Evolutionary conservation across 1,140 invertebrate species (phyloP).

Genomic region (Triops cancriformis): DNA sequence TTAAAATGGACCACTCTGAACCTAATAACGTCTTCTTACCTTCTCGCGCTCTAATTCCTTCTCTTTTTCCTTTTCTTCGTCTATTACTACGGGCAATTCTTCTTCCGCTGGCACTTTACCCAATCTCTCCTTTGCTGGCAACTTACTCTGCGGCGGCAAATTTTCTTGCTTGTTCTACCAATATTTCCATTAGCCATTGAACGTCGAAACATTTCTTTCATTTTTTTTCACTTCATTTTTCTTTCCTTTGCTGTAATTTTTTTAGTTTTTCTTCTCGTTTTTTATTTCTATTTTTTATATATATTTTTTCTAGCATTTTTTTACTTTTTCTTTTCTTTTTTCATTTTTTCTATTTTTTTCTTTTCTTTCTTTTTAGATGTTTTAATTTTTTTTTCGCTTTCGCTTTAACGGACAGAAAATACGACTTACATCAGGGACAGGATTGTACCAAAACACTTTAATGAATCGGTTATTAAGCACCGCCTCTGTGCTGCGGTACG

Average conservation of each 20-base stretch:
- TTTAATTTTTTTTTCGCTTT: too few species aligned
- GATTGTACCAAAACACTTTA: conserved; percentile 52
- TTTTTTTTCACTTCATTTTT: too few species aligned
- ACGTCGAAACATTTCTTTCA: too few species aligned
- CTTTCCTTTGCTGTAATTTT: not conserved
- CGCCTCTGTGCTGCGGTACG: conserved; percentile 88
- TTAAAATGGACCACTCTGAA: not conserved
- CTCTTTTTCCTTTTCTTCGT: conserved; percentile 25
- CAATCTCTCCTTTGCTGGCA: conserved; percentile 45
- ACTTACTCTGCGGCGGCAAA: conserved; percentile 41
- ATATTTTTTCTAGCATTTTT: too few species aligned
- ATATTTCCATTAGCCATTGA: not conserved
- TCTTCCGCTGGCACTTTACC: conserved; percentile 35
- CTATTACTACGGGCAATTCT: conserved; percentile 11
- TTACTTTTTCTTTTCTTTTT: too few species aligned
- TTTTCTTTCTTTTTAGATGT: too few species aligned
- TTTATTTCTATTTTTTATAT: too few species aligned
- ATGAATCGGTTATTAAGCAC: conserved; percentile 86
- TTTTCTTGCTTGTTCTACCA: conserved; percentile 49
- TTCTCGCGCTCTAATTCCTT: conserved; percentile 18
- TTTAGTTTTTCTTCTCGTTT: too few species aligned
- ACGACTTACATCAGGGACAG: conserved; percentile 11
- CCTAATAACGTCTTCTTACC: not conserved
- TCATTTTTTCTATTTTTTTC: too few species aligned
- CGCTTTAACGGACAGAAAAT: conserved; percentile 21